Percentiles rank a stretch among this genome's conserved stretches.
Evolutionary conservation across 2,113 vertebrate species (phyloP).

Genomic region (Onychostruthus taczanowskii): DNA sequence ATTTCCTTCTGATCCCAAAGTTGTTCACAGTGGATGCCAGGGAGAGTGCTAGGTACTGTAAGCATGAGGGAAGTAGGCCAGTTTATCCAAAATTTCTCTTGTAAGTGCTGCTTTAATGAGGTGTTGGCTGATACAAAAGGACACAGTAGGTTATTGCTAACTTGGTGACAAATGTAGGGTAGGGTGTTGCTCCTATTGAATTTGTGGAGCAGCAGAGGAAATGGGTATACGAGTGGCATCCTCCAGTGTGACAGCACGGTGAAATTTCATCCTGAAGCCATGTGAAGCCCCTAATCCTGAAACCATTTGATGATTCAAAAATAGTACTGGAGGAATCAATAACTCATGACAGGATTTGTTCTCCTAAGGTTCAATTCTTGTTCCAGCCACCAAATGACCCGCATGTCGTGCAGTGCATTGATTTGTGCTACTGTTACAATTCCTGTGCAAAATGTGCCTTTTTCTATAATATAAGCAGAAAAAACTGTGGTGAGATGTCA

Average conservation of each 20-base stretch:
- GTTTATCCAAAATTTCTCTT: background rate
- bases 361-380: background rate
- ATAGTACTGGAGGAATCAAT: slow-evolving; percentile 34
- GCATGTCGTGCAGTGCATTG: background rate
- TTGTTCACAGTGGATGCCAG: background rate
- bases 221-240: background rate
- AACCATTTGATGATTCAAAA: slow-evolving; percentile 12
- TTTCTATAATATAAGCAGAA: background rate
- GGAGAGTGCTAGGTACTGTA: background rate
- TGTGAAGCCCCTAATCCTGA: background rate
- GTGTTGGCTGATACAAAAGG: background rate
- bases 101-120: background rate
- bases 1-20: background rate
- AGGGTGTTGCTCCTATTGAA: background rate
- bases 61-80: background rate
- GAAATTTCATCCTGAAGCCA: slow-evolving; percentile 47
- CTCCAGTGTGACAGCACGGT: background rate
- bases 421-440: slow-evolving; percentile 18
- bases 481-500: background rate
- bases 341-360: background rate
- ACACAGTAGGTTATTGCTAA: background rate
- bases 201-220: background rate
- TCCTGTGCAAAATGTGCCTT: background rate
- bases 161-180: background rate
- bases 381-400: background rate